Evolutionary conservation across 2,113 vertebrate genomes (phyloP).

Genomic region (Cyprinodon variegatus): DNA sequence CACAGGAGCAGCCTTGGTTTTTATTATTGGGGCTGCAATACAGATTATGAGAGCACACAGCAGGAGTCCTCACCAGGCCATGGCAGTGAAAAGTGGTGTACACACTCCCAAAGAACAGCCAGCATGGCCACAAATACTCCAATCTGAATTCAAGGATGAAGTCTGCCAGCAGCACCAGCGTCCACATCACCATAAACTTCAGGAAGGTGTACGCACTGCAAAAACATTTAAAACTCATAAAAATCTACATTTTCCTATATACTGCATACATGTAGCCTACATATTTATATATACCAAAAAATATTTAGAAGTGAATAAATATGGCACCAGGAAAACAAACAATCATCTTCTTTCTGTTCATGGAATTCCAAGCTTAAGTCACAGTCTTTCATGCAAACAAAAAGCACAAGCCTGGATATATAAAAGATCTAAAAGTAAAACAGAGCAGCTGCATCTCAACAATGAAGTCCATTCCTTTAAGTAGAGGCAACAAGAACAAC

Average conservation of each 20-base stretch:
- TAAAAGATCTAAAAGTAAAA: conserved; percentile 26
- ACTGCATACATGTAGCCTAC: neutral
- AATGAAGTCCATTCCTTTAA: conserved; percentile 15
- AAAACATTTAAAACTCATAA: conserved; percentile 11
- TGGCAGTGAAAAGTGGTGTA: conserved; percentile 87
- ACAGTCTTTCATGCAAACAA: conserved; percentile 9
- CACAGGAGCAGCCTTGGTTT: conserved; percentile 3
- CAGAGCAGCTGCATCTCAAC: conserved; percentile 44
- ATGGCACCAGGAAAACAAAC: no score
- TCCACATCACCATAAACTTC: conserved; percentile 83
- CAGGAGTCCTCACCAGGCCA: conserved; percentile 77
- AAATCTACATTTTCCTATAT: neutral
- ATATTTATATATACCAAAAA: neutral
- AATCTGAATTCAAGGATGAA: conserved; percentile 84
- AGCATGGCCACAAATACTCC: conserved; percentile 86
- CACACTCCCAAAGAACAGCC: conserved; percentile 84
- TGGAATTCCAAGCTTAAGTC: neutral
- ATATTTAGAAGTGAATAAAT: neutral
- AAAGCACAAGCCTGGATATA: neutral
- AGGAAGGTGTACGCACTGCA: conserved; percentile 82
- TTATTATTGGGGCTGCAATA: conserved; percentile 3
- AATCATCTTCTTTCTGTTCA: neutral
- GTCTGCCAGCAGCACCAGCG: conserved; percentile 83
- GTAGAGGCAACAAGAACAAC: conserved; percentile 33
- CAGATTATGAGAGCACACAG: conserved; percentile 16